Evolutionary conservation across 2,888 invertebrate species (phyloP), one percentile per base, ranked within the genome.

Genomic region (Habroteleia sp.): DNA sequence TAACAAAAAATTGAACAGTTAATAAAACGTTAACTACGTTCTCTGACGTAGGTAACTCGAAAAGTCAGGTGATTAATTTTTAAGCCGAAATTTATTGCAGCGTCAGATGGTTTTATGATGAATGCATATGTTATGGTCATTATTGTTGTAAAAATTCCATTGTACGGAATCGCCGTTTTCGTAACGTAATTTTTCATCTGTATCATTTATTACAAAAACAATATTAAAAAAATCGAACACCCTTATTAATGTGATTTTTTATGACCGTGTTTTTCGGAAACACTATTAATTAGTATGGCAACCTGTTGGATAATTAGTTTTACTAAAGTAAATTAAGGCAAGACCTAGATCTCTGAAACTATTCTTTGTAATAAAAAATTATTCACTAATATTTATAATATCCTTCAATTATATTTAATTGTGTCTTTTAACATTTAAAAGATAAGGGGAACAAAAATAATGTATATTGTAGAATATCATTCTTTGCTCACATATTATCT

Each of bases 261-360:
- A n/a, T n/a, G n/a, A n/a, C n/a, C n/a, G n/a, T n/a, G n/a, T n/a
- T n/a, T n/a, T n/a, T n/a, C n/a, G n/a, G n/a, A n/a, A n/a, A n/a
- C n/a, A n/a, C n/a, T 48, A 62, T 62, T 62, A 48, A 62, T 60
- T 60, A 37, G 37, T 11, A 16, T 11, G 4, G 16, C 48, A 48
- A 62, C 62, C 62, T 62, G 62, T 62, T 62, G 62, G 44, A 11
- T 29, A n/a, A n/a, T n/a, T n/a, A n/a, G n/a, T n/a, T n/a, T n/a
- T n/a, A n/a, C n/a, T n/a, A n/a, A n/a, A n/a, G n/a, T n/a, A n/a
- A n/a, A n/a, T n/a, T n/a, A n/a, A n/a, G n/a, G n/a, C n/a, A n/a
- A n/a, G n/a, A n/a, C n/a, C n/a, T n/a, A n/a, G n/a, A n/a, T n/a
- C n/a, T n/a, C n/a, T n/a, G n/a, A n/a, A n/a, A n/a, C n/a, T n/a